phyloP scores from a whole-genome alignment of 2,113 vertebrate species.

The Brachionichthys hirsutus region DNA sequence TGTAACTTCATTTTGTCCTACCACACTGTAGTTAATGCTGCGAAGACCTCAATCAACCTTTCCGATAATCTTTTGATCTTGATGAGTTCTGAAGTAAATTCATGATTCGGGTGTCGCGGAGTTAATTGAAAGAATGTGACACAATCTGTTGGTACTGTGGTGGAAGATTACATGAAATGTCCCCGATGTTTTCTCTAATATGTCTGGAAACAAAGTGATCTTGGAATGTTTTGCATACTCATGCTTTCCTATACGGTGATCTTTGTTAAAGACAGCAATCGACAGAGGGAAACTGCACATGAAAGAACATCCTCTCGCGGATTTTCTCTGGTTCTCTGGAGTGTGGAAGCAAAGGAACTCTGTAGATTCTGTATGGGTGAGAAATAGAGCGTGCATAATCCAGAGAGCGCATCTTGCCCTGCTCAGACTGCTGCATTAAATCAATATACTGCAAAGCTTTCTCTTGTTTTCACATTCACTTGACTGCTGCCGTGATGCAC shows the following conservation, averaged over 20 bases:
- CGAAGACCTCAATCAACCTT: neutral
- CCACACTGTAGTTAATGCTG: no score
- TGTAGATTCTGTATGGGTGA: constrained; percentile 77
- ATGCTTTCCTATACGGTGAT: constrained; percentile 23
- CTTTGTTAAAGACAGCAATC: no score
- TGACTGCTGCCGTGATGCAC: constrained; percentile 85
- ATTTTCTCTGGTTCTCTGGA: constrained; percentile 59
- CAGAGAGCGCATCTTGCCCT: constrained; percentile 82
- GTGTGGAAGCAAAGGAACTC: constrained; percentile 82
- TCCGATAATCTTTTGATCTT: constrained; percentile 15
- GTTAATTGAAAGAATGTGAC: constrained; percentile 38
- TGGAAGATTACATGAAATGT: constrained; percentile 7
- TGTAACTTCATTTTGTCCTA: no score
- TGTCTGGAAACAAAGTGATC: constrained; percentile 21
- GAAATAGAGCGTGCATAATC: constrained; percentile 95
- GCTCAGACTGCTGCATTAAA: constrained; percentile 90
- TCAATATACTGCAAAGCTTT: constrained; percentile 92
- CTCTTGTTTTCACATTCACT: constrained; percentile 89
- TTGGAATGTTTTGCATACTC: constrained; percentile 41
- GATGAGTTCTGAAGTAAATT: constrained; percentile 32
- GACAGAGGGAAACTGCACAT: constrained; percentile 39
- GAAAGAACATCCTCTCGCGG: constrained; percentile 49
- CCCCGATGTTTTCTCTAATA: constrained; percentile 15
- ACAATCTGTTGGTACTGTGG: constrained; percentile 17
- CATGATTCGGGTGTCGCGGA: constrained; percentile 47